Conservation (phyloP, 2,888 invertebrate genomes). For the Carabus problematicus region DNA sequence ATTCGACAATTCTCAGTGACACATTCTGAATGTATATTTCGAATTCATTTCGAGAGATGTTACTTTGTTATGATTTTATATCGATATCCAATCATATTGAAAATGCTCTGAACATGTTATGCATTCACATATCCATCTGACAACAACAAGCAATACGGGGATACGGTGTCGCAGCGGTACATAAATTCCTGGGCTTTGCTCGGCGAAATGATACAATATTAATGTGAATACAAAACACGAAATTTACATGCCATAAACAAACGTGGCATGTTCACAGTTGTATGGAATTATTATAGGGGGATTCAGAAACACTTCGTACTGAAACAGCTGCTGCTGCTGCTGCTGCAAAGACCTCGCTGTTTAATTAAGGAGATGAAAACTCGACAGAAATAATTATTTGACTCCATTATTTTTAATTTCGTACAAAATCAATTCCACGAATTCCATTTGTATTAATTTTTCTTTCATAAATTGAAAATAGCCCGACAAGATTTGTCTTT, state of each 20-base stretch:
- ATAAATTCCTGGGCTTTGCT: conserved; percentile 31
- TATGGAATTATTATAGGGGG: conserved; percentile 9
- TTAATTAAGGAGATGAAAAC: conserved; percentile 32
- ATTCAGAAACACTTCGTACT: not conserved
- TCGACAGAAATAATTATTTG: conserved; percentile 13
- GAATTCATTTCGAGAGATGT: too few species aligned
- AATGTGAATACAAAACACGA: conserved; percentile 37
- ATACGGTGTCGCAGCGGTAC: not conserved
- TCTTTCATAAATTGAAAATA: conserved; percentile 5
- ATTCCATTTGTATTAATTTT: conserved; percentile 2
- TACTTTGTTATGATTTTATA: conserved; percentile 20
- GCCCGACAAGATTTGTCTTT: too few species aligned
- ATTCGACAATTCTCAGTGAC: too few species aligned
- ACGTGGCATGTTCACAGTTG: conserved; percentile 3
- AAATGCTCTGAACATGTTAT: conserved; percentile 14
- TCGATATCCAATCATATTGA: conserved; percentile 23
- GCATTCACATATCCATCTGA: too few species aligned
- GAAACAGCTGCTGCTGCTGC: not conserved
- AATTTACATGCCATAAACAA: conserved; percentile 39
- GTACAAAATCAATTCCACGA: conserved; percentile 3
- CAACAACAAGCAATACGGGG: conserved; percentile 2
- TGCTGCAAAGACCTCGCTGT: conserved; percentile 4
- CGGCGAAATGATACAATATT: conserved; percentile 34
- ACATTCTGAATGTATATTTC: too few species aligned
- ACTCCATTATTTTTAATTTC: conserved; percentile 14